Evolutionary conservation across 2,797 vertebrate species (phyloP), one percentile per base, ranked within the genome.

Genomic region (Sebastes diploproa): DNA sequence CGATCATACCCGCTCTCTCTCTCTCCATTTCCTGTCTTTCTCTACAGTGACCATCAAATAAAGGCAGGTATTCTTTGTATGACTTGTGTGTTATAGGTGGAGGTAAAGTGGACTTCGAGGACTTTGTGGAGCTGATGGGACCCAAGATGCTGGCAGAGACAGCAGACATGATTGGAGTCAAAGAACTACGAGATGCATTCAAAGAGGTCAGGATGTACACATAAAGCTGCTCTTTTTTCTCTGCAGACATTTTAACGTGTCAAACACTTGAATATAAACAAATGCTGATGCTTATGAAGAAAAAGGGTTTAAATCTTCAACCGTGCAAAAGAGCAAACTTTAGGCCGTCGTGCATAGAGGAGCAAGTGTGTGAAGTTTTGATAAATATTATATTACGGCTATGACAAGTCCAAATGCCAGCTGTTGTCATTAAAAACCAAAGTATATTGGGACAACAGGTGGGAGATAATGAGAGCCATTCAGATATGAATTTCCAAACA

Each of bases 71-170:
- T 16, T 20, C 25, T 23, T 20, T 4, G 7, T 55, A 5, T 10
- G 27, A 55, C n/a, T 36, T 54, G 6, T 81, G 59, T 88, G 22
- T 80, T 81, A 56, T 12, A 96, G 61, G 23, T 7, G 98, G 98
- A 4, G 97, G 97, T 32, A 98, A 98, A 91, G 93, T 99, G 67
- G 98, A 99, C 92, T 97, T 98, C 85, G 98, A 98, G 12, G 98
- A 99, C 84, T 99, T 99, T 16, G 96, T 99, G 90, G 97, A 98
- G 87, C 94, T 99, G 87, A 99, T 99, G 98, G 98, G 98, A 34
- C 98, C 98, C 36, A 99, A 99, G 94, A 95, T 99, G 96, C 92
- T 99, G 86, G 98, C 96, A 0, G 98, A 99, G 93, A 99, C 98
- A 0, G 98, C 97, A 0, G 97, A 98, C 88, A 99, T 99, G 98